Percentiles rank a stretch among this genome's conserved stretches.
These are phyloP conservation scores for Drosophila neotestacea DNA, from an alignment of 2,888 invertebrate species.

Conservation along the genomic window DNA sequence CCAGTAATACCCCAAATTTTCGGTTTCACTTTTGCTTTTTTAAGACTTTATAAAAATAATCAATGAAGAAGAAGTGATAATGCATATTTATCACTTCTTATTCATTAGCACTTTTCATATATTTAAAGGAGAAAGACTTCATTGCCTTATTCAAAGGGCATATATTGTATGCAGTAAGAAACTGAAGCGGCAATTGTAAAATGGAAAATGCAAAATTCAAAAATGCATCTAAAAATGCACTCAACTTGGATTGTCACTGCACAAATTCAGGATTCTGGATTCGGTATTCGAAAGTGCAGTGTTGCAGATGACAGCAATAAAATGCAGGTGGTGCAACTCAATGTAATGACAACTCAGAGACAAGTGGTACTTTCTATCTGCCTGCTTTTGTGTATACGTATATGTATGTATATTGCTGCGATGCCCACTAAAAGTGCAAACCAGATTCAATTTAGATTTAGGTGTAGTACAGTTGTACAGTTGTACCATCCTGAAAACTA, in stretches of 20 bases:
- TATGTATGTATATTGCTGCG: not conserved
- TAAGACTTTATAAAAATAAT: too few species aligned
- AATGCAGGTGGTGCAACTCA: slow-evolving; percentile 70
- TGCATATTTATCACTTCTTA: too few species aligned
- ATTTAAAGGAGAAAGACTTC: not conserved
- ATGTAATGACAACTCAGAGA: slow-evolving; percentile 27
- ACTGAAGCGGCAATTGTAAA: slow-evolving; percentile 48
- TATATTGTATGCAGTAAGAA: slow-evolving; percentile 10
- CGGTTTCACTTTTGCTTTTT: not conserved
- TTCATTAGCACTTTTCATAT: too few species aligned
- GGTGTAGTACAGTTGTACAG: slow-evolving; percentile 58
- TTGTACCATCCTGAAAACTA: slow-evolving; percentile 55
- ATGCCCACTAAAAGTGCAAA: slow-evolving; percentile 1
- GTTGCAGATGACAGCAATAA: slow-evolving; percentile 76
- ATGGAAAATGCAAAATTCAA: slow-evolving; percentile 46
- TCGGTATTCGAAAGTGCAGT: slow-evolving; percentile 28
- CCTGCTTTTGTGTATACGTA: not conserved
- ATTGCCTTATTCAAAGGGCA: not conserved
- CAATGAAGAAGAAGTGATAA: too few species aligned
- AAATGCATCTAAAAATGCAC: slow-evolving; percentile 67
- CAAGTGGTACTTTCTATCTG: slow-evolving; percentile 40
- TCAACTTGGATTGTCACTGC: slow-evolving; percentile 41
- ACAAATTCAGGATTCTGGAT: slow-evolving; percentile 28
- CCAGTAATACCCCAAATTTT: not conserved
- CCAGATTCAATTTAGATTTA: too few species aligned